These are phyloP conservation scores for Oenanthe melanoleuca DNA, from an alignment of 2,113 vertebrate genomes.

Conservation along the genomic window DNA sequence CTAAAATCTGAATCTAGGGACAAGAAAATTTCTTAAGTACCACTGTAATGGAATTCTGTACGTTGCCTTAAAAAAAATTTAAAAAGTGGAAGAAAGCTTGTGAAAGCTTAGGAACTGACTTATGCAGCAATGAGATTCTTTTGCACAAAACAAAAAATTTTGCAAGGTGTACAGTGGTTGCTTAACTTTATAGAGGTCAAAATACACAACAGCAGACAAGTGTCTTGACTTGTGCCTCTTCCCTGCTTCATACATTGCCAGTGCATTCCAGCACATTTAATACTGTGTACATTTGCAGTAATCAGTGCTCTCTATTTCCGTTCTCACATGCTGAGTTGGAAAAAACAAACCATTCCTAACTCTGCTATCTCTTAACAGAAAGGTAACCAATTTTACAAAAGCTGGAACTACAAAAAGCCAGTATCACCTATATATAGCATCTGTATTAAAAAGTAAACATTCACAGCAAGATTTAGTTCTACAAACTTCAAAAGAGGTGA, in stretches of 20 bases:
- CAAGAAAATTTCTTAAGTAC: neutral
- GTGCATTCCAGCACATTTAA: slow-evolving; percentile 2
- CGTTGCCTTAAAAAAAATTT: neutral
- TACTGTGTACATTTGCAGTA: neutral
- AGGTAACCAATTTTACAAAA: neutral
- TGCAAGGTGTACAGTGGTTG: neutral
- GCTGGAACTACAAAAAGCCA: neutral
- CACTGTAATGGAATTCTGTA: neutral
- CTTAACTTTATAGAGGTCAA: neutral
- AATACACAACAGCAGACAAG: neutral
- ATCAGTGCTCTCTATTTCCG: neutral
- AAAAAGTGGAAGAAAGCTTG: neutral
- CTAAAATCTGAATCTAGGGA: neutral
- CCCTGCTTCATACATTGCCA: neutral
- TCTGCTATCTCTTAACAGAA: neutral
- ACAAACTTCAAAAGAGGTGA: neutral
- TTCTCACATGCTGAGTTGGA: neutral
- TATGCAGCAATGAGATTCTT: neutral
- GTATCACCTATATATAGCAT: neutral
- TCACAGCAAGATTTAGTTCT: neutral
- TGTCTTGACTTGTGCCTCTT: neutral
- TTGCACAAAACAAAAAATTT: neutral
- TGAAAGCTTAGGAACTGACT: neutral
- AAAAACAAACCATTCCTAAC: neutral
- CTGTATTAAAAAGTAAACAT: neutral